These are phyloP conservation scores for Bombylius discolor DNA, from an alignment of 2,888 invertebrate genomes.

Conservation along the genomic window DNA sequence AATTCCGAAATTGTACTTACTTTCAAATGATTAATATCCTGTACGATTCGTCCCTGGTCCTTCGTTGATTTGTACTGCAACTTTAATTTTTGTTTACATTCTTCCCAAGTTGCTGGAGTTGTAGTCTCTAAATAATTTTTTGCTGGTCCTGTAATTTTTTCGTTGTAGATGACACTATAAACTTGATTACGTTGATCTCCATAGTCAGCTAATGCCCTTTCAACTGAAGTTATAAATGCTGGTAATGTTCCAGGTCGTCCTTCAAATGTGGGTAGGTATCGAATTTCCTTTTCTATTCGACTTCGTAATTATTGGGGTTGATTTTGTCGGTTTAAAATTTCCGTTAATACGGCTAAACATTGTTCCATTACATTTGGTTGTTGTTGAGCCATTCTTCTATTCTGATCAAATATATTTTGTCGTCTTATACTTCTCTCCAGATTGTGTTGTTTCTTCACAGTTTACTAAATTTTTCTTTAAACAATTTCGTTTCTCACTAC, in stretches of 20 bases:
- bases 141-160: background rate
- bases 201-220: background rate
- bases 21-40: slow-evolving; percentile 1
- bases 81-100: slow-evolving; percentile 6
- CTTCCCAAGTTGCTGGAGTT: background rate
- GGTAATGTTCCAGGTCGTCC: no score
- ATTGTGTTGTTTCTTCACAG: background rate
- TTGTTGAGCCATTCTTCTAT: background rate
- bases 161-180: no score
- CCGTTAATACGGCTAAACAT: no score
- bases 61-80: slow-evolving; percentile 5
- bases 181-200: background rate
- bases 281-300: no score
- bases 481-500: background rate
- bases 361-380: no score
- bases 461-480: background rate
- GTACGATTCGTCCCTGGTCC: background rate
- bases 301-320: no score
- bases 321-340: no score
- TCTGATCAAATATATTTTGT: background rate
- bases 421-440: background rate
- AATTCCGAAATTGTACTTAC: slow-evolving; percentile 1
- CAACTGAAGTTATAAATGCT: no score
- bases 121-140: slow-evolving; percentile 1
- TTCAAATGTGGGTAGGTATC: no score